These are phyloP conservation scores for Drosophila funebris DNA, from an alignment of 1,140 invertebrate genomes.

Conservation along the genomic window DNA sequence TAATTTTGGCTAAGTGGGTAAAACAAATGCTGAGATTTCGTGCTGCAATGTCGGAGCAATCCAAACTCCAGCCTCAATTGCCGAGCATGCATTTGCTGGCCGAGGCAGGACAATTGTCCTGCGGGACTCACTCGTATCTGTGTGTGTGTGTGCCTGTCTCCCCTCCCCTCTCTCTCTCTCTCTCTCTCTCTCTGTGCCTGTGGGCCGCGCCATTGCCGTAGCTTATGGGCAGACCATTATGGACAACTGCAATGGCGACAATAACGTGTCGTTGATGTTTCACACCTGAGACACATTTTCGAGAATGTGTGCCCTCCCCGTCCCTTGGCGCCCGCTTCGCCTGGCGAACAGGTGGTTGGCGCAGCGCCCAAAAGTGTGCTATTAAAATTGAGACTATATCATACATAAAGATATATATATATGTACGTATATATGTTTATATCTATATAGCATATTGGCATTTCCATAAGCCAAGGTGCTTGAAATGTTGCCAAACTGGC, in stretches of 20 bases:
- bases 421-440: neutral
- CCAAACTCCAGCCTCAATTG: constrained; percentile 49
- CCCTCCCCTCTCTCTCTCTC: neutral
- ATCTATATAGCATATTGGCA: constrained; percentile 8
- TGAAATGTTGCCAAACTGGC: constrained; percentile 59
- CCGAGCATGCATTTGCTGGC: constrained; percentile 26
- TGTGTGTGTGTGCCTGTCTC: neutral
- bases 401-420: neutral
- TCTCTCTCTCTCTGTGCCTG: neutral
- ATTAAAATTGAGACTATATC: constrained; percentile 59
- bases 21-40: constrained; percentile 71
- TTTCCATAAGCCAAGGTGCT: constrained; percentile 10
- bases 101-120: constrained; percentile 64
- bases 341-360: constrained; percentile 67
- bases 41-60: constrained; percentile 51
- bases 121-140: constrained; percentile 28
- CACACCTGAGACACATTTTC: constrained; percentile 71
- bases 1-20: constrained; percentile 74
- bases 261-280: constrained; percentile 77
- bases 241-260: constrained; percentile 77
- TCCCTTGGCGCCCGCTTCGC: neutral
- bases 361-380: constrained; percentile 61
- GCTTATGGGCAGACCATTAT: constrained; percentile 73
- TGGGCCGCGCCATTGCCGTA: constrained; percentile 28
- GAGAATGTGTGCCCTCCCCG: constrained; percentile 1